Evolutionary conservation across 2,888 invertebrate genomes (phyloP).

Genomic region (Diabrotica balteata): DNA sequence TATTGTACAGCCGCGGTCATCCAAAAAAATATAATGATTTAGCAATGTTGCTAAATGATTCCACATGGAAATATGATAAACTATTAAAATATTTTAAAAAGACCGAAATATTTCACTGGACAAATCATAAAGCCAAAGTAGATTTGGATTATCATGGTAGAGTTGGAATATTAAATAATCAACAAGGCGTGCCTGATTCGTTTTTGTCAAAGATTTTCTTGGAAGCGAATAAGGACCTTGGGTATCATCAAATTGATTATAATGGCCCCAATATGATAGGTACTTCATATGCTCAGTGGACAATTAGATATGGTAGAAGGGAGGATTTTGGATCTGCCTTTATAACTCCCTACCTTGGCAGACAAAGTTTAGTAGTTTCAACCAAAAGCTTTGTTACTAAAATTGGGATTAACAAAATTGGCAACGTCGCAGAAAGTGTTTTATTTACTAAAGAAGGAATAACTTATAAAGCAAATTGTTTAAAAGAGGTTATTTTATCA

Average conservation of each 20-base stretch:
- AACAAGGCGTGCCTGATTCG: slow-evolving; percentile 11
- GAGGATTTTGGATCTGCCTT: slow-evolving; percentile 81
- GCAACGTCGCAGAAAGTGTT: slow-evolving; percentile 69
- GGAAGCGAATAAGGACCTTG: slow-evolving; percentile 69
- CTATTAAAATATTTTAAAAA: slow-evolving; percentile 59
- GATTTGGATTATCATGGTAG: slow-evolving; percentile 20
- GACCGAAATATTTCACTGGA: slow-evolving; percentile 22
- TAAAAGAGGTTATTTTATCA: slow-evolving; percentile 76
- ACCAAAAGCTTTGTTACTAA: slow-evolving; percentile 71
- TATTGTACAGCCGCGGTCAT: slow-evolving; percentile 62
- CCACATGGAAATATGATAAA: slow-evolving; percentile 65
- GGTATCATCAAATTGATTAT: slow-evolving; percentile 72
- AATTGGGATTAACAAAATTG: slow-evolving; percentile 66
- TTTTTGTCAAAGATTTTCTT: slow-evolving; percentile 3
- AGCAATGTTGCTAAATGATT: slow-evolving; percentile 52
- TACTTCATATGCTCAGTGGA: slow-evolving; percentile 65
- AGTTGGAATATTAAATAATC: slow-evolving; percentile 28
- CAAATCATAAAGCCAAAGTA: slow-evolving; percentile 19
- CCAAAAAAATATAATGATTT: slow-evolving; percentile 60
- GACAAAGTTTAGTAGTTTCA: slow-evolving; percentile 73
- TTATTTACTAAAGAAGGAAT: slow-evolving; percentile 69
- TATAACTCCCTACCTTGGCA: slow-evolving; percentile 68
- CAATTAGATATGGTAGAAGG: slow-evolving; percentile 70
- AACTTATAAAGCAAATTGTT: slow-evolving; percentile 64
- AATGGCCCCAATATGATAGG: slow-evolving; percentile 70